phyloP scores from a whole-genome alignment of 2,113 vertebrate genomes.

The Pipa parva region DNA sequence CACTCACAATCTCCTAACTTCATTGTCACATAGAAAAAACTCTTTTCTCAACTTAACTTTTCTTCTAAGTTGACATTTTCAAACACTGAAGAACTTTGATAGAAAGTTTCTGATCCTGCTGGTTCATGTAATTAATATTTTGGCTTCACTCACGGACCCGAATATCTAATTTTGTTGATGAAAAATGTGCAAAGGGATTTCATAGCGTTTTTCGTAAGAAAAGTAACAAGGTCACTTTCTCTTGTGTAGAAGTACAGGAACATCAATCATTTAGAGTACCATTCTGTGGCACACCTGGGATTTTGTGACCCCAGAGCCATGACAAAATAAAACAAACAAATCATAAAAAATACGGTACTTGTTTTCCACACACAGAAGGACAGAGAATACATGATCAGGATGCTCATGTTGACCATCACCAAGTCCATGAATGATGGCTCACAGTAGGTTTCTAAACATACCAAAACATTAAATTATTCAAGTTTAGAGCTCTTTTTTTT shows the following conservation, averaged over 20 bases:
- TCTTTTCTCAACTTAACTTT: neutral
- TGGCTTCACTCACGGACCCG: neutral
- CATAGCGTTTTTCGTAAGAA: constrained; percentile 24
- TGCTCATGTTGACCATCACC: neutral
- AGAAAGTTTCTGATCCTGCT: neutral
- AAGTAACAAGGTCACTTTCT: constrained; percentile 43
- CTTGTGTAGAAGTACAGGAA: constrained; percentile 1
- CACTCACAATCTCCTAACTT: neutral
- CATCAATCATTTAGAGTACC: constrained; percentile 45
- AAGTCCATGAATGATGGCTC: neutral
- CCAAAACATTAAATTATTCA: no score
- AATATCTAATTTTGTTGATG: constrained; percentile 41
- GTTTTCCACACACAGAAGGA: constrained; percentile 17
- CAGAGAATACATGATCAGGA: neutral
- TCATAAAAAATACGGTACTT: constrained; percentile 33
- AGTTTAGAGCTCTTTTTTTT: no score
- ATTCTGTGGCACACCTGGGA: constrained; percentile 39
- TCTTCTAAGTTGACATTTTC: constrained; percentile 8
- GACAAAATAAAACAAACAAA: constrained; percentile 38
- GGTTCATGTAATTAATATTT: neutral
- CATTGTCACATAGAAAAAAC: neutral
- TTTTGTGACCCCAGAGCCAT: constrained; percentile 29
- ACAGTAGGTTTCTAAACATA: no score
- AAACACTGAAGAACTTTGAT: neutral
- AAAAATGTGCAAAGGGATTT: constrained; percentile 44